Evolutionary conservation across 1,140 invertebrate species (phyloP), one percentile per base, ranked within the genome.

Genomic region (Nixonia krombeini): DNA sequence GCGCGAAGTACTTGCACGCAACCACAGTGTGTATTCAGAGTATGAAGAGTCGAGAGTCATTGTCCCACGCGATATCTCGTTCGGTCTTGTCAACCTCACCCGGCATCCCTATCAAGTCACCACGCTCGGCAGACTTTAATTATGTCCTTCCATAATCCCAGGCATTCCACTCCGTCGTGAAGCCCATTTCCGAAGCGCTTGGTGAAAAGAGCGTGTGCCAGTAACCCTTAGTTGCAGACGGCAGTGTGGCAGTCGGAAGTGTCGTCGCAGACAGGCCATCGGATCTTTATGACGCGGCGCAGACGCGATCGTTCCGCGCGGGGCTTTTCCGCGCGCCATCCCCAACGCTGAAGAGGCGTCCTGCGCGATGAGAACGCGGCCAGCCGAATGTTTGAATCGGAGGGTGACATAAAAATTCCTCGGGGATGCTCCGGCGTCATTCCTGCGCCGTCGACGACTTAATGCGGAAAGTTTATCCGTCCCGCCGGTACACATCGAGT

Each of bases 351-450:
- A 15, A 4, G 9, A 9, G 28, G 42, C 13, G 16, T 16, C 26
- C 26, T 25, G 4, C 23, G 42, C 25, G 25, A 16, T 16, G 23
- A 45, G 8, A 45, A 45, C 42, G 15, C 42, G 42, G 25, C 28
- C 42, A 26, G 23, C 25, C 42, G 8, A 45, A 45, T 29, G 42
- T 25, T n/a, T 5, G 42, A 26, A 45, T 45, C 42, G 12, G 9
- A 29, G 42, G 29, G 16, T 25, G 42, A 45, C 42, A 45, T 45
- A 29, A 45, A 45, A 45, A 45, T 45, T 45, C 42, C 42, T 45
- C n/a, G 16, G 42, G 12, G 42, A 45, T 45, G 42, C 42, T 45
- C 21, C 21, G 1, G 16, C 13, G 42, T 25, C 42, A 45, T 45
- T 45, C 42, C 26, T 45, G 5, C 12, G 26, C 25, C 12, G 42